Evolutionary conservation across 35 echinoderm and acorn worm genomes (phyloP).

Genomic region (Patiria miniata): DNA sequence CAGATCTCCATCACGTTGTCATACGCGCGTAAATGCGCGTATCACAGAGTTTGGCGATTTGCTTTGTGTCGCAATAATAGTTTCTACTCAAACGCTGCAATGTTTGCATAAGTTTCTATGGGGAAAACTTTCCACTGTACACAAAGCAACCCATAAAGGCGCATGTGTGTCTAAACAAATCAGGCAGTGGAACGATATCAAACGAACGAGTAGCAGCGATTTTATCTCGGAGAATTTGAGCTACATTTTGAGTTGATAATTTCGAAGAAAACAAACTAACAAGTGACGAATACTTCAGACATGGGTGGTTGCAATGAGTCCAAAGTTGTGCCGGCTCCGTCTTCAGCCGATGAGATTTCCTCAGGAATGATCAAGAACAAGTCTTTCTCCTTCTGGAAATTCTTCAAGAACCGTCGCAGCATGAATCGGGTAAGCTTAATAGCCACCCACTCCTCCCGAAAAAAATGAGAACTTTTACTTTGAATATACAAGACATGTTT

Average conservation of each 20-base stretch:
- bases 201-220: background rate
- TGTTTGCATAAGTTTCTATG: too few species aligned
- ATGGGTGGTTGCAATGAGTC: constrained; percentile 4
- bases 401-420: background rate
- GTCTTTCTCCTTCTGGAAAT: background rate
- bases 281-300: background rate
- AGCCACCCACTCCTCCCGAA: too few species aligned
- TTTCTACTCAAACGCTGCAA: background rate
- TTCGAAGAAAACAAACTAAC: background rate
- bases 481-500: background rate
- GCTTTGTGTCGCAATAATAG: too few species aligned
- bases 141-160: background rate
- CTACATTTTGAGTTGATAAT: too few species aligned
- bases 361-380: constrained; percentile 1
- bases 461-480: background rate
- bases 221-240: background rate
- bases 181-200: background rate
- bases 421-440: background rate
- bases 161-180: background rate
- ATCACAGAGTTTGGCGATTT: too few species aligned
- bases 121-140: background rate
- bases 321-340: background rate
- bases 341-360: background rate
- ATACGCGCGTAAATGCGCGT: too few species aligned
- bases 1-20: too few species aligned